These are phyloP conservation scores for Cettia cetti DNA, from an alignment of 2,113 vertebrate genomes.

Conservation along the genomic window DNA sequence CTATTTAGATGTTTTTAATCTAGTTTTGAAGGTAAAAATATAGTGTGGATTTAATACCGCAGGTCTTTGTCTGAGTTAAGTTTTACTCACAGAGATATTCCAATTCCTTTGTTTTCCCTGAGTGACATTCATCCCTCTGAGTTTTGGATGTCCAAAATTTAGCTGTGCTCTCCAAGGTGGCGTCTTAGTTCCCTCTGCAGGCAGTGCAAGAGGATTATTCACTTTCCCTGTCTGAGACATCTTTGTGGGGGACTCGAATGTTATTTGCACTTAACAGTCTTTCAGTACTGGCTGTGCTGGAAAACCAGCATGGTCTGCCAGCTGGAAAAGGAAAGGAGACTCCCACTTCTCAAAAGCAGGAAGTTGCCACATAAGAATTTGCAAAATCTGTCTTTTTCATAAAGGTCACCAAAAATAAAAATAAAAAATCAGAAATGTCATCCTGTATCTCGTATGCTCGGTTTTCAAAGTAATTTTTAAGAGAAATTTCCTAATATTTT, in stretches of 20 bases:
- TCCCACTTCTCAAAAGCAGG: not conserved
- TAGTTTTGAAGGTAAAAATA: not conserved
- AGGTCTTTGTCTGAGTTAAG: not conserved
- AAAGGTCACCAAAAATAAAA: not conserved
- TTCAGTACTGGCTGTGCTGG: not conserved
- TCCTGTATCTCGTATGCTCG: rapidly evolving
- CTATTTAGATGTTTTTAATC: not conserved
- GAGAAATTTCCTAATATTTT: not conserved
- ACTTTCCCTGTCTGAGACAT: not conserved
- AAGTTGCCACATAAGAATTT: not conserved
- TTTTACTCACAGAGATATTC: not conserved
- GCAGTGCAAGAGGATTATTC: not conserved
- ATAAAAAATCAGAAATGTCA: not conserved
- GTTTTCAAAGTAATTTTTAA: not conserved
- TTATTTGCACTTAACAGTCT: not conserved
- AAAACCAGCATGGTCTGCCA: not conserved
- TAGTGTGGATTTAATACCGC: not conserved
- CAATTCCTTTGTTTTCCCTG: not conserved
- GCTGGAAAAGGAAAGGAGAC: not conserved
- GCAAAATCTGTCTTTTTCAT: not conserved
- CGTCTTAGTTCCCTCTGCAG: not conserved
- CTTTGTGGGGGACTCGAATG: rapidly evolving
- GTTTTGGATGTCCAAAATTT: not conserved
- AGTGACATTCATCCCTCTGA: not conserved
- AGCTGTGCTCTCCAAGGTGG: not conserved